Percentiles rank a stretch among this genome's conserved stretches.
Conservation (phyloP, 2,113 vertebrate species). For the Corvus moneduloides region DNA sequence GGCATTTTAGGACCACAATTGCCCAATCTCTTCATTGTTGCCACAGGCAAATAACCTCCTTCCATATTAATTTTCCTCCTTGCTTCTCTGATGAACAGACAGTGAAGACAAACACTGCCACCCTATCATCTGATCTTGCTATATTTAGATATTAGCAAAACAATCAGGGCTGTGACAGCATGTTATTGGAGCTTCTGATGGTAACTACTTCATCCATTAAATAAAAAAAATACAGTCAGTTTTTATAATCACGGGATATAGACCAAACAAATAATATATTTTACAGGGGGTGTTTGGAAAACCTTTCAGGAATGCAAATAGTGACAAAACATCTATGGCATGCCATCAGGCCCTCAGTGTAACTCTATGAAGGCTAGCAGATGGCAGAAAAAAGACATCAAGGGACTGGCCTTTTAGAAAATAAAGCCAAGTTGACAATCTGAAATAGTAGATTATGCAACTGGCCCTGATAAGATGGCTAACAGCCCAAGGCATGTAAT, state of each 20-base stretch:
- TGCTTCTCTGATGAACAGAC: background rate
- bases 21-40: background rate
- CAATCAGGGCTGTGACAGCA: background rate
- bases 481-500: background rate
- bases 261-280: background rate
- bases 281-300: background rate
- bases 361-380: background rate
- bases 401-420: background rate
- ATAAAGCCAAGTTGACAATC: constrained; percentile 9
- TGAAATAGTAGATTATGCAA: background rate
- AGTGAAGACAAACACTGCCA: background rate
- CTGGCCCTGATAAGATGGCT: constrained; percentile 11
- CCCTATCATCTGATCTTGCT: background rate
- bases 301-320: background rate
- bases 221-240: background rate
- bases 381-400: constrained; percentile 3
- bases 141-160: background rate
- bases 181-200: background rate
- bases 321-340: background rate
- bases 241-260: background rate
- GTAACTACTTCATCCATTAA: background rate
- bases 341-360: background rate
- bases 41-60: background rate
- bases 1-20: background rate
- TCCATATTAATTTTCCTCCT: background rate